Percentiles rank a stretch among this genome's conserved stretches.
phyloP scores from a whole-genome alignment of 2,888 invertebrate species.

The Odontomyia ornata region DNA sequence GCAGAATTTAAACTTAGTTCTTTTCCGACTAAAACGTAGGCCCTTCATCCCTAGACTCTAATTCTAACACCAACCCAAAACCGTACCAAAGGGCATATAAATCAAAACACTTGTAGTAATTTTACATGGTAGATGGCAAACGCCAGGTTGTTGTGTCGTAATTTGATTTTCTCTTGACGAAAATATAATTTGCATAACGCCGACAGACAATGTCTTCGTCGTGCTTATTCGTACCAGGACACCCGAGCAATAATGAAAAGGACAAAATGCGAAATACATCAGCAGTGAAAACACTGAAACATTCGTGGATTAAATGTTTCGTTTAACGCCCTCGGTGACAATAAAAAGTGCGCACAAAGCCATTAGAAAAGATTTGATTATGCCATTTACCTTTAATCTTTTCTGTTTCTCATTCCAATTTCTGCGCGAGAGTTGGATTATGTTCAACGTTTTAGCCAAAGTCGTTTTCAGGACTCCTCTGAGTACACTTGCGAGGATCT shows the following conservation, averaged over 20 bases:
- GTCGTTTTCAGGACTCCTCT: slow-evolving; percentile 31
- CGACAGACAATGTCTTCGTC: slow-evolving; percentile 32
- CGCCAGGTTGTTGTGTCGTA: slow-evolving; percentile 42
- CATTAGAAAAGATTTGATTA: slow-evolving; percentile 52
- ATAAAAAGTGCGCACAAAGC: slow-evolving; percentile 51
- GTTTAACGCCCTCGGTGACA: slow-evolving; percentile 51
- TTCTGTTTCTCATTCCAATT: slow-evolving; percentile 29
- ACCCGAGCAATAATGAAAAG: background rate
- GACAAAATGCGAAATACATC: slow-evolving; percentile 31
- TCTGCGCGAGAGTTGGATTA: slow-evolving; percentile 1
- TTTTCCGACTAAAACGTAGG: too few relatives aligned
- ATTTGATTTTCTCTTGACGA: slow-evolving; percentile 45
- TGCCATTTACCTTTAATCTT: slow-evolving; percentile 51
- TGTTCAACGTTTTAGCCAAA: background rate
- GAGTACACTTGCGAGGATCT: slow-evolving; percentile 21
- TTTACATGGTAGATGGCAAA: slow-evolving; percentile 23
- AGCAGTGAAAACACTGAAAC: slow-evolving; percentile 10
- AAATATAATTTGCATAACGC: slow-evolving; percentile 50
- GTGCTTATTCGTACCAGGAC: slow-evolving; percentile 13
- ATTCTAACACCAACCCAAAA: slow-evolving; percentile 13
- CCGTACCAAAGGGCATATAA: slow-evolving; percentile 27
- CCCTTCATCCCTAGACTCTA: background rate
- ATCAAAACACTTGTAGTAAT: slow-evolving; percentile 42
- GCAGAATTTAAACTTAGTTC: too few relatives aligned
- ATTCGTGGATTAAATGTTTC: slow-evolving; percentile 45